Evolutionary conservation across 2,888 invertebrate species (phyloP), one percentile per base, ranked within the genome.

Genomic region (Pseudococcus jackbeardsleyi): DNA sequence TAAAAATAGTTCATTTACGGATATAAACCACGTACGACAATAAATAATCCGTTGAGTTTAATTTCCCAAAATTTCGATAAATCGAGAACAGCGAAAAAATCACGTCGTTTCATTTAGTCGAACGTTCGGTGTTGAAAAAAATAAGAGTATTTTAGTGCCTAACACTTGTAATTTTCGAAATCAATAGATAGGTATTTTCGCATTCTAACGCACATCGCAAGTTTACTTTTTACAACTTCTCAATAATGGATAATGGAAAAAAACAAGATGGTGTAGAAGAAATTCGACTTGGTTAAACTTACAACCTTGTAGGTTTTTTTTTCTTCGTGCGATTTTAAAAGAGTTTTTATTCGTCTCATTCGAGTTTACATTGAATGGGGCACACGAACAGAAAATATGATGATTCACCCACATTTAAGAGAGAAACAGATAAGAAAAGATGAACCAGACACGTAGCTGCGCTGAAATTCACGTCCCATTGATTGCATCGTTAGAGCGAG

Each of bases 321-420:
- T 33, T 3, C 26, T 33, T 33, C n/a, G 26, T 33, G 26, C 33
- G 26, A 72, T 72, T 72, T 39, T 15, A 33, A 72, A 72, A 72
- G 7, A 33, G 6, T 39, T 72, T 72, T 72, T 12, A 26, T 72
- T 72, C 33, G 5, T 33, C 15, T 72, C 33, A 39, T 72, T 72
- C 39, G 17, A 72, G 72, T 72, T 72, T 72, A 26, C 26, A 33
- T 12, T 26, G 33, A 72, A 39, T 72, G 33, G 33, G 72, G 9
- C 33, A 33, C 15, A 39, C 17, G 72, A 72, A 72, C 72, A 72
- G 72, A 72, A 72, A 72, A 72, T 72, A 72, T 72, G 72, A 72
- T 72, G 12, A 72, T 72, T 72, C 72, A 33, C 72, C 33, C 26
- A 33, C 26, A 33, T 33, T 26, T 15, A 72, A 72, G 15, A 33